Base-by-base conservation (phyloP, 1,140 invertebrate genomes). In the Tyrophagus putrescentiae region DNA sequence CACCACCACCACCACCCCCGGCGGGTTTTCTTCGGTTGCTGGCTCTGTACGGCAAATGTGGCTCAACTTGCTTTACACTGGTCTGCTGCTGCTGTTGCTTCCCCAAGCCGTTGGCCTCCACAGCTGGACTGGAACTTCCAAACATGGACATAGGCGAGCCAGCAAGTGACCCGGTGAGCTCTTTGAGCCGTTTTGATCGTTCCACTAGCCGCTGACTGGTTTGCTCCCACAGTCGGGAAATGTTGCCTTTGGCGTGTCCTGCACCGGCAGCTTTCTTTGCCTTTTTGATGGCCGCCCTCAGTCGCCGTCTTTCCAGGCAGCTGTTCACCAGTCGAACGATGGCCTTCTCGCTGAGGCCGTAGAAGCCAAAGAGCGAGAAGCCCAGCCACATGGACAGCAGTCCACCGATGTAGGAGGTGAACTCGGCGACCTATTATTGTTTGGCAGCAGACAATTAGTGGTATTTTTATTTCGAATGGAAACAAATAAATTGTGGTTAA, bases 351-450 rank as follows among this genome's bases (percentile, higher is more conserved):
- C 18, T 28, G 4, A 59, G 29, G 21, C 29, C 39, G 54, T 60
- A 60, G 23, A 60, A 58, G 7, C 59, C 59, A 11, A 60, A 52
- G 9, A 60, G 21, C 11, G 59, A 60, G 29, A 60, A 60, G 1
- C 59, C 59, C 7, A 60, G 18, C 59, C 59, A 60, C 59, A 60
- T 60, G n/a, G 45, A 53, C 11, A 60, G 31, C 11, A 60, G 36
- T 18, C 59, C 53, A 13, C 59, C 59, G 29, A 60, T 31, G 32
- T 60, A 28, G 27, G 59, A 60, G 7, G 50, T 54, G 29, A 60
- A 54, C 28, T 60, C 59, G 18, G 50, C 50, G 16, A 36, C n/a
- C 59, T 31, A 1, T 11, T 41, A 6, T n/a, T 13, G 25, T 57
- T 21, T 7, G 50, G 29, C 13, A 57, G 6, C 16, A 18, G 23